A percentile compares a stretch with the other conserved stretches of the same genome.
Evolutionary conservation across 2,113 vertebrate species (phyloP).

Genomic region (Mustelus asterias): DNA sequence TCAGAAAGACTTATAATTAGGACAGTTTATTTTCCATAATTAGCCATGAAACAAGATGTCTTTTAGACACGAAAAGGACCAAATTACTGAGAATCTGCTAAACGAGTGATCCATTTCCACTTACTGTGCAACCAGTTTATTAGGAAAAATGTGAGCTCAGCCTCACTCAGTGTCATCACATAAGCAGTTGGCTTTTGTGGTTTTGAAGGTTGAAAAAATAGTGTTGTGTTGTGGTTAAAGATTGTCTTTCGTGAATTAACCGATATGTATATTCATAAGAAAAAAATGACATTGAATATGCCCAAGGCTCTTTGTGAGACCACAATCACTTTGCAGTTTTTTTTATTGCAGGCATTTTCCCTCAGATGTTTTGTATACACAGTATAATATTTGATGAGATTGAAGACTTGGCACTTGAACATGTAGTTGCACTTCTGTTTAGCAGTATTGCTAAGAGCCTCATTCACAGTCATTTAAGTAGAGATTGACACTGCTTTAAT

Average conservation of each 20-base stretch:
- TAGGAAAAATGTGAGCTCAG: constrained; percentile 45
- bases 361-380: neutral
- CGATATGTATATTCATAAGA: constrained; percentile 33
- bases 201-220: constrained; percentile 42
- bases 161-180: constrained; percentile 48
- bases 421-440: neutral
- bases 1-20: neutral
- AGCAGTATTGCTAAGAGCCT: neutral
- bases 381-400: neutral
- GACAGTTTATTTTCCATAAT: neutral
- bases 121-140: neutral
- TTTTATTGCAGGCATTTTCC: neutral
- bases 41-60: neutral
- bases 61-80: neutral
- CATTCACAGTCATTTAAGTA: neutral
- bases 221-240: constrained; percentile 42
- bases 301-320: constrained; percentile 20
- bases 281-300: constrained; percentile 36
- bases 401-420: neutral
- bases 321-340: neutral
- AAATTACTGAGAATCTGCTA: neutral
- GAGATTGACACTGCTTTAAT: neutral
- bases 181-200: constrained; percentile 43
- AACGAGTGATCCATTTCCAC: neutral
- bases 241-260: constrained; percentile 39